These are phyloP conservation scores for Yponomeuta sedellus DNA, from an alignment of 2,888 invertebrate genomes.

Conservation along the genomic window DNA sequence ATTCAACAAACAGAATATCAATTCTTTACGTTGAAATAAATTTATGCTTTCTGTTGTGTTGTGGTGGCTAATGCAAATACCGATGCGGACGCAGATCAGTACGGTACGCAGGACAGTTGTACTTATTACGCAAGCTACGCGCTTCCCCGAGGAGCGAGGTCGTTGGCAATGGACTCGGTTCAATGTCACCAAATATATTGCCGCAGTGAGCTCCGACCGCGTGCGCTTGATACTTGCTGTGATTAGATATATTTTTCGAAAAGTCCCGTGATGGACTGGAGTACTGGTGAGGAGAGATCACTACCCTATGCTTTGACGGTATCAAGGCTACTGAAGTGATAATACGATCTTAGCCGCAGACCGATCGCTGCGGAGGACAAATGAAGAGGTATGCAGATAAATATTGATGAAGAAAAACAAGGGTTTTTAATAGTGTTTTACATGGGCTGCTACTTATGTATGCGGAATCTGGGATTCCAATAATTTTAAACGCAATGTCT, in stretches of 20 bases:
- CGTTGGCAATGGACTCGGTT: conserved; percentile 76
- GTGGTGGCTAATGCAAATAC: too few relatives aligned
- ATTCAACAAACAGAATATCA: too few relatives aligned
- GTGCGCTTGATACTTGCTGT: conserved; percentile 45
- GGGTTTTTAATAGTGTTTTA: too few relatives aligned
- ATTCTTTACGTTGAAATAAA: too few relatives aligned
- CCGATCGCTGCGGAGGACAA: background rate
- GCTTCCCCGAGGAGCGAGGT: conserved; percentile 73
- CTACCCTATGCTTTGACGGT: too few relatives aligned
- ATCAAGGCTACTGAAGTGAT: background rate
- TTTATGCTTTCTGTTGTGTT: too few relatives aligned
- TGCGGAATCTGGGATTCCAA: too few relatives aligned
- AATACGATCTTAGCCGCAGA: background rate
- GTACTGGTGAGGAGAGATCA: background rate
- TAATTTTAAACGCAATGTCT: too few relatives aligned
- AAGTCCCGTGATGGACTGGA: background rate
- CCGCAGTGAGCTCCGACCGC: conserved; percentile 34
- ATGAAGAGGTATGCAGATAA: background rate
- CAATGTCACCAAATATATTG: conserved; percentile 78
- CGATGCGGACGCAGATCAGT: too few relatives aligned
- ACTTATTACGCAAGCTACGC: conserved; percentile 59
- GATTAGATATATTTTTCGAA: background rate
- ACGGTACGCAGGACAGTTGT: conserved; percentile 3
- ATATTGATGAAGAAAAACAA: too few relatives aligned
- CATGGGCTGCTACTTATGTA: too few relatives aligned